Base-by-base conservation (phyloP, 2,113 vertebrate genomes). In the Indicator maculatus region DNA sequence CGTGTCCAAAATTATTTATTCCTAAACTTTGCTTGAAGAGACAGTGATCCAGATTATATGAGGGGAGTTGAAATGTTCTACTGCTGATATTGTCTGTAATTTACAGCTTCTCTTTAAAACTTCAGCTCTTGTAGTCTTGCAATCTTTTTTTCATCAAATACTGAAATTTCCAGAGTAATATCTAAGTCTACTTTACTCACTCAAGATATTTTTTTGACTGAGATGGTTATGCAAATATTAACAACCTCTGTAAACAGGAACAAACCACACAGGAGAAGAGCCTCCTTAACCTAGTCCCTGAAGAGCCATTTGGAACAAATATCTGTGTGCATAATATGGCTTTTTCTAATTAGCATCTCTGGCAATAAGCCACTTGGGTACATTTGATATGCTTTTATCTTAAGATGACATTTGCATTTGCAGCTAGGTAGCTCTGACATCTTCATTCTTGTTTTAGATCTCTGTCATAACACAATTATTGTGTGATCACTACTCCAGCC, bases 281-380 rank as follows among this genome's bases (percentile, higher is more conserved):
- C 79, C 59, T 90, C 81, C 90, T 95, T 94, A 95, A 44, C 87
- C 88, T 79, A 47, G 16, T 94, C 94, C 76, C 92, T 53, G 27
- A 90, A 94, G 88, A 96, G 72, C 90, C 89, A 67, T 96, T 90
- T 92, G 69, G 60, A 89, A 83, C 94, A 91, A 91, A 95, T 38
- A 87, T 67, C 56, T 92, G 47, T 78, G 90, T 93, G 83, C 73
- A 50, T 88, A 88, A 89, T 81, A 73, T 56, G 72, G 39, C 44
- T 86, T 83, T 94, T 95, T 65, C 94, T 94, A 96, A 96, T 97
- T 94, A 96, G 88, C 91, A 94, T 95, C 93, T 75, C 60, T 92
- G 93, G 86, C 93, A 97, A 96, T 63, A 95, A 95, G 45, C 72
- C 92, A 75, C 92, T 92, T 66, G 90, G 89, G 87, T 83, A 56